Base-by-base conservation (phyloP, 2,113 vertebrate genomes). In the Hipposideros armiger region DNA sequence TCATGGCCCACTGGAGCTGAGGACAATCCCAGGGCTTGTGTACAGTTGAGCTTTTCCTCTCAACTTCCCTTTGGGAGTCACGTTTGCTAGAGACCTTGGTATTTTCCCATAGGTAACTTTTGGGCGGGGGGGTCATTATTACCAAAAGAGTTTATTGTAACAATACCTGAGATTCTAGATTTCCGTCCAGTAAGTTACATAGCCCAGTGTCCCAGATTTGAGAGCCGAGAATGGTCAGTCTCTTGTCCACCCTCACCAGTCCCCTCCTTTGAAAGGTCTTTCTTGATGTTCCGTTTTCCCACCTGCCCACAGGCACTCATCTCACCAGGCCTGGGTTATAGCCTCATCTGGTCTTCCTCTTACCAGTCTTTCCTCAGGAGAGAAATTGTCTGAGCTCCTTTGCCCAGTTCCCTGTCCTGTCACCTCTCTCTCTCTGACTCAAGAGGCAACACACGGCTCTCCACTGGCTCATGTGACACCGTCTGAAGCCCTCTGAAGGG, bases 71-170 rank as follows among this genome's bases (percentile, higher is more conserved):
- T 73, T 30, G 66, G 90, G 60, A 60, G 78, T 72, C 60, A 19
- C 26, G 70, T 60, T 74, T 77, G 70, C 58, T 62, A 7, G 64
- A 80, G 17, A 77, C 28, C 20, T 87, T 50, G 50, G 77, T 69
- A 13, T 85, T 96, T 98, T 96, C 96, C 96, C 97, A 94, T 52
- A 92, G 92, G 64, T 47, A 11, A 26, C 56, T 36, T 88, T 52
- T 78, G 2, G 3, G 45, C 0, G 28, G 16, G 3, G 64, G 62
- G 36, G 40, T 69, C 36, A 1, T 77, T 84, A 74, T 77, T 84
- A 74, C 60, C 80, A n/a, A 50, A 94, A 85, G 62, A 42, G 9
- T 50, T 22, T 28, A 8, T 78, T 81, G 16, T 40, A 56, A 73
- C 40, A 74, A 13, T 64, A 24, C 40, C 6, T 4, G 62, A n/a